phyloP scores from a whole-genome alignment of 2,113 vertebrate genomes.

The Boulengerochromis microlepis region DNA sequence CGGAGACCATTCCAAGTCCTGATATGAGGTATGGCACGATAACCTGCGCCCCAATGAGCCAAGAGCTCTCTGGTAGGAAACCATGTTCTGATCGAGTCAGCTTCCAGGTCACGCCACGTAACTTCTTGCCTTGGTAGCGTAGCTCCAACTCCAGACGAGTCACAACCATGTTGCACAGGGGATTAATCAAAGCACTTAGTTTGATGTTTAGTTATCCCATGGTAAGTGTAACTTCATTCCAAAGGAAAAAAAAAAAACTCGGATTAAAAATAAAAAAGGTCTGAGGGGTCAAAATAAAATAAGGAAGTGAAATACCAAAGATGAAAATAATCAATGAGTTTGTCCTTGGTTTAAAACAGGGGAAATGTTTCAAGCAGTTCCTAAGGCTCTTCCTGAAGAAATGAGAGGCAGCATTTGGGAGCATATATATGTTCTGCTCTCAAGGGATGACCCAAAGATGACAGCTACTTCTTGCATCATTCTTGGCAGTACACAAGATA shows the following conservation, averaged over 20 bases:
- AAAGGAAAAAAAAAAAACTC: background rate
- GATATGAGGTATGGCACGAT: conserved; percentile 80
- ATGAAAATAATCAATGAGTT: background rate
- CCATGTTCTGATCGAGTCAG: conserved; percentile 77
- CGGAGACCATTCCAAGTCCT: conserved; percentile 81
- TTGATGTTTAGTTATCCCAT: conserved; percentile 7
- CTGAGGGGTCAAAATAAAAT: background rate
- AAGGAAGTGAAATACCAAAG: background rate
- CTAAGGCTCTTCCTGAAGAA: background rate
- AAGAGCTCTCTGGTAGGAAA: conserved; percentile 80
- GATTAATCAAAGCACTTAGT: background rate
- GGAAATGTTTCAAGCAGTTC: background rate
- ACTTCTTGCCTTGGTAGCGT: conserved; percentile 80
- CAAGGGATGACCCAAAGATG: background rate
- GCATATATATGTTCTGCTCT: background rate
- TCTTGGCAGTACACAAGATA: background rate
- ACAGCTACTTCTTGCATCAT: background rate
- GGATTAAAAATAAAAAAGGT: background rate
- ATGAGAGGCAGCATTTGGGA: background rate
- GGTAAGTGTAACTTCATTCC: background rate
- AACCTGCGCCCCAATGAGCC: conserved; percentile 77
- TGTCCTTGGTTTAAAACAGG: background rate
- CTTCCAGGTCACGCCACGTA: conserved; percentile 86
- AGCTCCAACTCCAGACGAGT: conserved; percentile 85
- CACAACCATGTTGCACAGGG: conserved; percentile 74